Conservation (phyloP, 2,797 vertebrate species). For the Clarias fuscus region DNA sequence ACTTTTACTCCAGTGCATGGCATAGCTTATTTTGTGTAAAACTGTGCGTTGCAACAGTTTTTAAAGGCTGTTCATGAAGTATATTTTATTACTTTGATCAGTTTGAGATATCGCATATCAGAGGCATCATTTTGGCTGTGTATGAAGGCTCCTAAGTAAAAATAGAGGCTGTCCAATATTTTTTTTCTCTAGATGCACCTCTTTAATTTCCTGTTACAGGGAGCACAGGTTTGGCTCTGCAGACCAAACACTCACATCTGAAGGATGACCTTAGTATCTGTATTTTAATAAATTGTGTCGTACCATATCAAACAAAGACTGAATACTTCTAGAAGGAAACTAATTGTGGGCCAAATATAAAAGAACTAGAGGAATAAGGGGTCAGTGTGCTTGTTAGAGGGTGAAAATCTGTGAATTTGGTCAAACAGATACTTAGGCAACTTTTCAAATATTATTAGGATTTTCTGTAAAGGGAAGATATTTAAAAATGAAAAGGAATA, state of each 20-base stretch:
- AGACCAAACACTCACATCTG: conserved; percentile 65
- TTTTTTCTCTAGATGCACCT: conserved; percentile 48
- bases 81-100: not conserved
- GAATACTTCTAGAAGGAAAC: conserved; percentile 41
- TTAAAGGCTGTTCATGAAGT: not conserved
- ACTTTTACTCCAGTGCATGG: not conserved
- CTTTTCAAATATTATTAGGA: not conserved
- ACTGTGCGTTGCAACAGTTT: not conserved
- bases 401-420: conserved; percentile 48
- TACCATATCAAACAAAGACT: conserved; percentile 61
- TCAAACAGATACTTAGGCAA: conserved; percentile 64
- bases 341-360: conserved; percentile 51
- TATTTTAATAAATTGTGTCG: conserved; percentile 71
- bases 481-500: not conserved
- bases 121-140: not conserved
- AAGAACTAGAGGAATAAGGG: conserved; percentile 14
- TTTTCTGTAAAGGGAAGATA: not conserved
- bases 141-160: not conserved
- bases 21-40: not conserved
- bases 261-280: conserved; percentile 69
- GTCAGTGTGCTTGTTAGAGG: conserved; percentile 58
- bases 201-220: conserved; percentile 70
- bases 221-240: conserved; percentile 56
- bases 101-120: conserved; percentile 28
- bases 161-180: conserved; percentile 37